phyloP scores from a whole-genome alignment of 1,140 invertebrate genomes.

The Pararge aegeria region DNA sequence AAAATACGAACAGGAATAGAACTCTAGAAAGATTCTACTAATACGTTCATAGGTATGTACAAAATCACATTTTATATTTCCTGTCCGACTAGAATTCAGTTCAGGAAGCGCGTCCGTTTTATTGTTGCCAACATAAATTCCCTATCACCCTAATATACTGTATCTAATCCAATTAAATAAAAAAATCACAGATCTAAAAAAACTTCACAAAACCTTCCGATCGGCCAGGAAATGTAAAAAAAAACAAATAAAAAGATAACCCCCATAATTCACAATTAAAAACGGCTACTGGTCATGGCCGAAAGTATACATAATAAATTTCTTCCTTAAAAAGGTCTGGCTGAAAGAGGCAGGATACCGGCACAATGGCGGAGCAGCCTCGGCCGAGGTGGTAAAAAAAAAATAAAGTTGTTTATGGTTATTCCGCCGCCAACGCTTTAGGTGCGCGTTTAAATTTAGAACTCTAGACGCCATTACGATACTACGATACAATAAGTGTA shows the following conservation, averaged over 20 bases:
- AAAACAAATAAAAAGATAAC: constrained; percentile 44
- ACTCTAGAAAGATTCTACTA: background rate
- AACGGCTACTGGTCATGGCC: constrained; percentile 75
- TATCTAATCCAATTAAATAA: constrained; percentile 60
- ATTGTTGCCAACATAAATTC: constrained; percentile 51
- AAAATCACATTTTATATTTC: constrained; percentile 16
- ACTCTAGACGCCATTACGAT: constrained; percentile 43
- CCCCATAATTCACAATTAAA: constrained; percentile 78
- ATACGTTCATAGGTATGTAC: too few species aligned
- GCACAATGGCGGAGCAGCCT: constrained; percentile 57
- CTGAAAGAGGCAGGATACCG: constrained; percentile 73
- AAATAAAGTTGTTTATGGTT: constrained; percentile 69
- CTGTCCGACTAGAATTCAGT: constrained; percentile 4
- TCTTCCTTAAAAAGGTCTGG: constrained; percentile 73
- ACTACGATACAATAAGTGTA: constrained; percentile 4
- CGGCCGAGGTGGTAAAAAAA: constrained; percentile 48
- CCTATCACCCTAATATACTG: constrained; percentile 50
- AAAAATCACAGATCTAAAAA: constrained; percentile 56
- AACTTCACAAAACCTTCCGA: constrained; percentile 72
- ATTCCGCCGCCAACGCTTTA: constrained; percentile 68
- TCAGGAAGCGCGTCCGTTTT: constrained; percentile 51
- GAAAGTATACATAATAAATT: constrained; percentile 76
- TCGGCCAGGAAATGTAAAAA: constrained; percentile 51
- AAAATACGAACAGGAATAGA: too few species aligned
- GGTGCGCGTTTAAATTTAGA: constrained; percentile 61